Evolutionary conservation across 2,113 vertebrate genomes (phyloP), one percentile per base, ranked within the genome.

Genomic region (Genyomyrus donnyi): DNA sequence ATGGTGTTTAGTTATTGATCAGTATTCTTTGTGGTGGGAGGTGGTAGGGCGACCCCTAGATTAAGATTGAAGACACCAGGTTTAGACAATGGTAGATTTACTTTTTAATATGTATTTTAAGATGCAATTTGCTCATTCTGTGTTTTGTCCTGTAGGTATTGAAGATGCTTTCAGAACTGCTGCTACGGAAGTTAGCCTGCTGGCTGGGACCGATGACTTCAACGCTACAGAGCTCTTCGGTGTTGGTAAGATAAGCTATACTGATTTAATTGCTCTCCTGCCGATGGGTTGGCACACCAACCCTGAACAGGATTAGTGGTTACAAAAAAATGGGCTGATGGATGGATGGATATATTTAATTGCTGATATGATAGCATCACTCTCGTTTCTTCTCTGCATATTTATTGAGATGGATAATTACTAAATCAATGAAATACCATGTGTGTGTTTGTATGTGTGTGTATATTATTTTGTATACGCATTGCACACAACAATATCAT

Each of bases 101-200:
- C 70, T 17, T 39, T 35, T 35, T 7, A 77, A 39, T 31, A 77
- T 77, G 15, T 17, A 39, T 77, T 39, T 35, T 77, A 35, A 35
- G 13, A 35, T 77, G 15, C 31, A 39, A 3, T 17, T 87, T 3
- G 5, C 49, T 39, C 24, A 52, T 87, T 46, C 17, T 90, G 49
- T 62, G 42, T 19, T 87, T 11, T 19, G 48, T 31, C 85, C n/a
- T 46, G 35, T 92, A 99, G 98, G 98, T 92, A 97, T 99, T 8
- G 98, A 99, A 95, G 98, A 99, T 89, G 97, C 97, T 90, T 99
- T 99, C 95, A 96, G 96, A 95, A 99, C 98, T 19, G 98, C 98
- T 5, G 97, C 98, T 90, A 99, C 98, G 0, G 98, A 99, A 96
- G 97, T 98, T 91, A 98, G 98, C 89, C 95, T 99, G 53, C 96